Evolutionary conservation across 2,113 vertebrate genomes (phyloP).

Genomic region (Ondatra zibethicus): DNA sequence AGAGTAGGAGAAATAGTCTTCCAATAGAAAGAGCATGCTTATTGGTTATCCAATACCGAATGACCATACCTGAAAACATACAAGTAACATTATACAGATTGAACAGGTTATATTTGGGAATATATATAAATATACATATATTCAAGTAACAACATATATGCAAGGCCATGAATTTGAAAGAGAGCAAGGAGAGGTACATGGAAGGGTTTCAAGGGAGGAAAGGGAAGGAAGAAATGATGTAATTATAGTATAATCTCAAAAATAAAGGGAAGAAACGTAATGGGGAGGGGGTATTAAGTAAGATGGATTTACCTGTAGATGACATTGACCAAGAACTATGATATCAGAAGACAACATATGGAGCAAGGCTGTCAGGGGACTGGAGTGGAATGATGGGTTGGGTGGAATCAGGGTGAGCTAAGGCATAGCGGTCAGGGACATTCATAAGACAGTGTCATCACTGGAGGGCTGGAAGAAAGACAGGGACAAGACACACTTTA

Average conservation of each 20-base stretch:
- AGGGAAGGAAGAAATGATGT: neutral
- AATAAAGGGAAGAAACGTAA: neutral
- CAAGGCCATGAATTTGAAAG: neutral
- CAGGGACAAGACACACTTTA: neutral
- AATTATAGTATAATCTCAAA: neutral
- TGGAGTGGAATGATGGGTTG: neutral
- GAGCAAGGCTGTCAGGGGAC: neutral
- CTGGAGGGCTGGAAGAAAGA: neutral
- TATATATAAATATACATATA: too few relatives aligned
- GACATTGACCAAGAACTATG: neutral
- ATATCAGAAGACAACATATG: neutral
- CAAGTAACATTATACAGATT: neutral
- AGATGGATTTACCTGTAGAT: neutral
- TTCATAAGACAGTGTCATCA: neutral
- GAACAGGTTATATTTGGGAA: neutral
- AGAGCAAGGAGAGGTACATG: neutral
- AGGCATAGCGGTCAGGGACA: neutral
- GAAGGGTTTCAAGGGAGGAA: neutral
- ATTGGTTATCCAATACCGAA: neutral
- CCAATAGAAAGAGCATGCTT: too few relatives aligned
- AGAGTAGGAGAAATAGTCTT: neutral
- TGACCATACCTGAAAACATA: neutral
- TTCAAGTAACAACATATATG: too few relatives aligned
- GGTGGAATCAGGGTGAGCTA: too few relatives aligned
- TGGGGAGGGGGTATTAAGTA: neutral